phyloP scores from a whole-genome alignment of 2,113 vertebrate species.

The Apeltes quadracus region DNA sequence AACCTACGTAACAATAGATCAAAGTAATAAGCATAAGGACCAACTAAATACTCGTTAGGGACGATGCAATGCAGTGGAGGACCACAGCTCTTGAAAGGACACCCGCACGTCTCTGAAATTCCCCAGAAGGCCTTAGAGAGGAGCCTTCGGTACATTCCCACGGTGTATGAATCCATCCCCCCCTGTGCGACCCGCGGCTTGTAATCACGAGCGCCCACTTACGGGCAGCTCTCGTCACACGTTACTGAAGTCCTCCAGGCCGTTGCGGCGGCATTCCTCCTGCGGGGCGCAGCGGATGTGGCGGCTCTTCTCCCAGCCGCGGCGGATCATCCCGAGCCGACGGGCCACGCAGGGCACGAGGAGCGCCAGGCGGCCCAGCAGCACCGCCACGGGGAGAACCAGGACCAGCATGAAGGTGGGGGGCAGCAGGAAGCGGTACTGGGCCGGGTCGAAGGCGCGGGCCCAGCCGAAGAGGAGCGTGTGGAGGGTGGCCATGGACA shows the following conservation, averaged over 20 bases:
- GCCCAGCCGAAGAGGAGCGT: conserved; percentile 89
- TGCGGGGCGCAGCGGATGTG: conserved; percentile 69
- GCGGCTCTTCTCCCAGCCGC: conserved; percentile 88
- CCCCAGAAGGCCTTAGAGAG: not conserved
- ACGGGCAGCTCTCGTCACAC: conserved; percentile 51
- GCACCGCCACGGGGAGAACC: conserved; percentile 81
- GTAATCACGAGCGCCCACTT: conserved; percentile 3
- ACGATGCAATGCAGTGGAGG: conserved; percentile 9
- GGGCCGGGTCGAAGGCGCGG: conserved; percentile 82
- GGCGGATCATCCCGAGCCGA: conserved; percentile 86
- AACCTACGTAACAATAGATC: conserved; percentile 28
- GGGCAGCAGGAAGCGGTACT: conserved; percentile 90
- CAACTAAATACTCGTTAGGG: not conserved
- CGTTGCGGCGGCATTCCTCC: conserved; percentile 34
- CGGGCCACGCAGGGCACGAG: conserved; percentile 82
- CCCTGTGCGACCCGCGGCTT: conserved; percentile 2
- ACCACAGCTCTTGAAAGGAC: not conserved
- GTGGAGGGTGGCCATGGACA: conserved; percentile 88
- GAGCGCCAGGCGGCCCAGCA: conserved; percentile 84
- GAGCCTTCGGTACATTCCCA: conserved; percentile 17
- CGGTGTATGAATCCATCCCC: conserved; percentile 31
- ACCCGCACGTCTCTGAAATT: not conserved
- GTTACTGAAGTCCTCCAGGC: conserved; percentile 65
- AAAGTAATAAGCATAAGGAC: not conserved
- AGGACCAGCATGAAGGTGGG: conserved; percentile 89